These are phyloP conservation scores for Hydropsyche tenuis DNA, from an alignment of 1,140 invertebrate genomes.

Conservation along the genomic window DNA sequence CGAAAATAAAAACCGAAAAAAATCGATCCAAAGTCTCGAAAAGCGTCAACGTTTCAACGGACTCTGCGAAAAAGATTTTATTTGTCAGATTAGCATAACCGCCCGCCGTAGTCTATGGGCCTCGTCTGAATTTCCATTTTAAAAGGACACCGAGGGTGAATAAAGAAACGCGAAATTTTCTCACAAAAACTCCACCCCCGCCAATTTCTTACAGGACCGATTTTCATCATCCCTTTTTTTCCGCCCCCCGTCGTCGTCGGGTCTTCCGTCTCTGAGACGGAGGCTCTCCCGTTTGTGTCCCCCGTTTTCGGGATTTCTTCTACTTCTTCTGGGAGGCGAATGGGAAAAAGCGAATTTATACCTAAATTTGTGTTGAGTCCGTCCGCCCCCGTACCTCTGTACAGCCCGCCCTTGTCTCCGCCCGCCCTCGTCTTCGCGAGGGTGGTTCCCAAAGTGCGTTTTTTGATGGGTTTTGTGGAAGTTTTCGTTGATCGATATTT, in stretches of 20 bases:
- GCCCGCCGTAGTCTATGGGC: not conserved
- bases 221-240: constrained; percentile 41
- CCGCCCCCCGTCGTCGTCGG: not conserved
- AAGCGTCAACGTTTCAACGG: no score
- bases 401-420: not conserved
- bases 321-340: constrained; percentile 33
- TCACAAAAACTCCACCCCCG: constrained; percentile 34
- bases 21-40: no score
- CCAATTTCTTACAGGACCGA: constrained; percentile 34
- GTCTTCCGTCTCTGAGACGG: constrained; percentile 28
- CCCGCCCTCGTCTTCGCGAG: not conserved
- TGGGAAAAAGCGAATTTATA: constrained; percentile 40
- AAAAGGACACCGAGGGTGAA: constrained; percentile 43
- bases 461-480: no score
- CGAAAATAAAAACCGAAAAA: no score
- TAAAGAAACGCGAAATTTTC: constrained; percentile 45
- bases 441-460: no score
- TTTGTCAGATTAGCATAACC: not conserved
- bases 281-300: constrained; percentile 33
- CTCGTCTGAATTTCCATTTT: constrained; percentile 42
- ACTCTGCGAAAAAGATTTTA: constrained; percentile 23
- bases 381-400: not conserved
- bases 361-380: constrained; percentile 27
- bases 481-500: no score
- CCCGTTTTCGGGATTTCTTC: constrained; percentile 34